These are phyloP conservation scores for Microcebus tavaratra DNA, from an alignment of 2,113 vertebrate species.

Conservation along the genomic window DNA sequence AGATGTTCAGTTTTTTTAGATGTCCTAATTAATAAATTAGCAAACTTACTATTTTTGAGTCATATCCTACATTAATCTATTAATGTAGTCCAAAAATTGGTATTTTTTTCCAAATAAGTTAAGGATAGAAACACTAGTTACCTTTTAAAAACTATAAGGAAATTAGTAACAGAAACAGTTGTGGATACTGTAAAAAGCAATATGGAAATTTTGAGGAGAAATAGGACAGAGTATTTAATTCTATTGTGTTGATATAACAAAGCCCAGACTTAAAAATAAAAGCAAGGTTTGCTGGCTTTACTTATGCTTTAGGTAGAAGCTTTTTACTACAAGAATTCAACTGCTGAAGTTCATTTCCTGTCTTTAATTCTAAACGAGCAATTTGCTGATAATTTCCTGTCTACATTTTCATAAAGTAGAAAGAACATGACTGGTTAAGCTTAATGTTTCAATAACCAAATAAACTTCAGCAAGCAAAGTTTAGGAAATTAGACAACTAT, in stretches of 20 bases:
- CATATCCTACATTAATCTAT: not conserved
- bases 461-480: constrained; percentile 80
- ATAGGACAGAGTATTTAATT: constrained; percentile 52
- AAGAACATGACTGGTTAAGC: constrained; percentile 81
- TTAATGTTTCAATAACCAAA: constrained; percentile 80
- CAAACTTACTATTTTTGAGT: constrained; percentile 35
- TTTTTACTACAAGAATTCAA: constrained; percentile 81
- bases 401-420: constrained; percentile 84
- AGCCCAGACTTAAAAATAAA: constrained; percentile 73
- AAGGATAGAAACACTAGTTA: constrained; percentile 14
- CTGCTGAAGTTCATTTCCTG: constrained; percentile 84
- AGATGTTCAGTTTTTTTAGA: constrained; percentile 27
- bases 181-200: constrained; percentile 44
- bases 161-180: constrained; percentile 65
- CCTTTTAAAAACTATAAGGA: constrained; percentile 47
- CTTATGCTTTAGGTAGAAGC: constrained; percentile 81
- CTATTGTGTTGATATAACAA: constrained; percentile 75
- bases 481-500: constrained; percentile 82
- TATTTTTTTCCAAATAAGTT: constrained; percentile 54
- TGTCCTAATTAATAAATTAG: constrained; percentile 39
- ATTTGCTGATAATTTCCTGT: constrained; percentile 82
- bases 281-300: constrained; percentile 75
- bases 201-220: constrained; percentile 54
- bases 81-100: constrained; percentile 49
- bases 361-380: constrained; percentile 83